Conservation (phyloP, 2,113 vertebrate genomes). For the Sinocyclocheilus rhinocerous region DNA sequence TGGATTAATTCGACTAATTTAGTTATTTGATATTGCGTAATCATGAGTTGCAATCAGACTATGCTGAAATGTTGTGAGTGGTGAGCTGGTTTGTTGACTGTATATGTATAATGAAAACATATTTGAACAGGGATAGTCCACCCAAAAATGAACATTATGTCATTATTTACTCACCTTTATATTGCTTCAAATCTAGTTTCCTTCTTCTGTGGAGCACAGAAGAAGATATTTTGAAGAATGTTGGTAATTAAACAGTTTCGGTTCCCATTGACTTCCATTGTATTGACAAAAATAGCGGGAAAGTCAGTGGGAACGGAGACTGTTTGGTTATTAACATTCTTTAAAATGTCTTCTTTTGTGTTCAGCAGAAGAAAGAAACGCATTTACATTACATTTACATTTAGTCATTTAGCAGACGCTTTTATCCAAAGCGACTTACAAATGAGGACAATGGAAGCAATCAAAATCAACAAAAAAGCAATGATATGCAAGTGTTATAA, state of each 20-base stretch:
- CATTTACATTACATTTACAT: too few relatives aligned
- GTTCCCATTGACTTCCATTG: too few relatives aligned
- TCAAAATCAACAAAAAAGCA: too few relatives aligned
- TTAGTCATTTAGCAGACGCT: too few relatives aligned
- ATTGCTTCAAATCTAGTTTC: too few relatives aligned
- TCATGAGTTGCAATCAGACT: conserved; percentile 25
- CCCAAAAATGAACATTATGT: neutral
- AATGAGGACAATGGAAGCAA: too few relatives aligned
- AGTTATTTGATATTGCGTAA: neutral
- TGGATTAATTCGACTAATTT: conserved; percentile 56
- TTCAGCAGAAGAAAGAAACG: neutral
- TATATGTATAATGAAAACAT: neutral
- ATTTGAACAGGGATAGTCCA: neutral
- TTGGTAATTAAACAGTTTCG: neutral
- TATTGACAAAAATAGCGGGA: too few relatives aligned
- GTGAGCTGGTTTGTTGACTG: neutral
- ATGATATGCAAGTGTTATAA: too few relatives aligned
- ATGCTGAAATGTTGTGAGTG: neutral
- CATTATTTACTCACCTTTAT: neutral
- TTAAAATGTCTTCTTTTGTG: neutral
- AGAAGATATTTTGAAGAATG: neutral
- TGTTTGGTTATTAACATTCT: too few relatives aligned
- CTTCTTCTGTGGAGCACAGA: neutral
- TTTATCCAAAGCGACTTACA: too few relatives aligned
- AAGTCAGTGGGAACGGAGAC: too few relatives aligned